Base-by-base conservation (phyloP, 2,888 invertebrate species). In the Euclidia mi region DNA sequence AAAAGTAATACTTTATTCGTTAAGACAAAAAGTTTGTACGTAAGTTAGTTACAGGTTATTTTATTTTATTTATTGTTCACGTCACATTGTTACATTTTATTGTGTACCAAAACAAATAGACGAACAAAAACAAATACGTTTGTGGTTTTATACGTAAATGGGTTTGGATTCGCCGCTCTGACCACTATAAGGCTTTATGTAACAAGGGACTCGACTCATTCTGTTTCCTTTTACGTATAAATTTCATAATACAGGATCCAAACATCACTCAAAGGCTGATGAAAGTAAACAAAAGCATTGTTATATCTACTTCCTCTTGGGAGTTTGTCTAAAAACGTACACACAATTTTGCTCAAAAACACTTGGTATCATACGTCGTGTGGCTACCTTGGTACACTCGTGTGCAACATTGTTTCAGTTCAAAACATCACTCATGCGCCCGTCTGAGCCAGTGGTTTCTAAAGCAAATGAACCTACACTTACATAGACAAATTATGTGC, bases 281-380 rank as follows among this genome's bases (percentile, higher is more conserved):
- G 78, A 81, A 78, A 80, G 79, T 79, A 81, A 79, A 81, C 82
- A 81, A 78, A 67, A 68, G 71, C 77, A 74, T 82, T 79, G 81
- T 82, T 79, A 78, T 69, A 75, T 71, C 69, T 73, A 71, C 67
- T 72, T 71, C 60, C 65, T 76, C 61, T 70, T 65, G 38, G 63
- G 67, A 63, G 64, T 46, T 70, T 77, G 56, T 74, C 77, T 78
- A 74, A 79, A 82, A 81, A 80, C 70, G 70, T 65, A 74, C 70
- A 79, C 71, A 79, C 73, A 78, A 78, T 83, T 73, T 79, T 57
- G 64, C 65, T 64, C 55, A 65, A n/a, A n/a, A 78, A 72, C 72
- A 73, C 81, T 79, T 81, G 78, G 75, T 78, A 76, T 72, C 68
- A 48, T 73, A 67, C 67, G 68, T 59, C 51, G 55, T 75, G 45